Evolutionary conservation across 1,140 invertebrate species (phyloP).

Genomic region (Hermetia illucens): DNA sequence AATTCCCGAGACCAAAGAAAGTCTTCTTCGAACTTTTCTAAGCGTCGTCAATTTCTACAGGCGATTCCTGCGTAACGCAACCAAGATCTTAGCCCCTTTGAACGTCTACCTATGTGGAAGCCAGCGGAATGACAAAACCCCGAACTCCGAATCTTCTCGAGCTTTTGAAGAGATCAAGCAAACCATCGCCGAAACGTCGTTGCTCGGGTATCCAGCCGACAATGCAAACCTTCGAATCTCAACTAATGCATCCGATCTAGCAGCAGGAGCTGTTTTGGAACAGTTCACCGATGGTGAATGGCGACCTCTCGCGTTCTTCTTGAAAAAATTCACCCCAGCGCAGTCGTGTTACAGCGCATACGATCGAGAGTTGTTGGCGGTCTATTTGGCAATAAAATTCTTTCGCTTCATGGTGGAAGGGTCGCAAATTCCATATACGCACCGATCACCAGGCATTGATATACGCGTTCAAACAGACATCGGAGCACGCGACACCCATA

Average conservation of each 20-base stretch:
- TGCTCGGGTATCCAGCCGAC: slow-evolving; percentile 13
- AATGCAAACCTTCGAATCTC: slow-evolving; percentile 9
- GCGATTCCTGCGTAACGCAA: too few species aligned
- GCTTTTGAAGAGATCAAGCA: slow-evolving; percentile 29
- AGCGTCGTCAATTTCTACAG: too few species aligned
- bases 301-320: slow-evolving; percentile 30
- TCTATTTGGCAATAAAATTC: slow-evolving; percentile 15
- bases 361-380: slow-evolving; percentile 27
- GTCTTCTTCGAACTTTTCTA: too few species aligned
- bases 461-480: slow-evolving; percentile 13
- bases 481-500: slow-evolving; percentile 17
- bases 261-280: slow-evolving; percentile 25
- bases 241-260: slow-evolving; percentile 24
- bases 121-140: too few species aligned
- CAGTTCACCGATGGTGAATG: slow-evolving; percentile 14
- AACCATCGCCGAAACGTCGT: slow-evolving; percentile 13
- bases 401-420: slow-evolving; percentile 23
- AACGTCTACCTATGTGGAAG: too few species aligned
- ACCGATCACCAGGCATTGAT: slow-evolving; percentile 24
- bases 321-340: slow-evolving; percentile 16
- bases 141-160: slow-evolving; percentile 12
- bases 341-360: slow-evolving; percentile 21
- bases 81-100: too few species aligned
- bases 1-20: too few species aligned
- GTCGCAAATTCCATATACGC: slow-evolving; percentile 13